Evolutionary conservation across 1,140 invertebrate species (phyloP).

Genomic region (Diorhabda carinulata): DNA sequence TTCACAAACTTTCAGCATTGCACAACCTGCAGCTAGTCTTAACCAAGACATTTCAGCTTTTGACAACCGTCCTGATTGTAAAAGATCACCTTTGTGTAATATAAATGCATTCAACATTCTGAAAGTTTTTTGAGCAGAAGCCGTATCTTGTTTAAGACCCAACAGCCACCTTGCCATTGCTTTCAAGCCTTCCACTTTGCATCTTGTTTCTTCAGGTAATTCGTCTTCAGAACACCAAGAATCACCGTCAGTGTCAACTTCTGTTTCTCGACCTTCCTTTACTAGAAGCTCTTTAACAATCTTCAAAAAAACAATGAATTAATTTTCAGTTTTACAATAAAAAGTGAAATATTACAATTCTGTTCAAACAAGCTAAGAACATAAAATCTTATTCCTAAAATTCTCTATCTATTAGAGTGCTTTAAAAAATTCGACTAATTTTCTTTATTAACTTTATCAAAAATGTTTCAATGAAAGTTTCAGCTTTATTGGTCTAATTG

Average conservation of each 20-base stretch:
- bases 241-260: slow-evolving; percentile 47
- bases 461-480: too few species aligned
- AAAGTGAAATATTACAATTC: too few species aligned
- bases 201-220: slow-evolving; percentile 85
- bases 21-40: slow-evolving; percentile 83
- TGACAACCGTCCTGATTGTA: slow-evolving; percentile 69
- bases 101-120: slow-evolving; percentile 53
- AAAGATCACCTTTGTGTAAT: slow-evolving; percentile 62
- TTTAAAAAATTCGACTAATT: too few species aligned
- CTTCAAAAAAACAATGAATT: slow-evolving; percentile 46
- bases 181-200: slow-evolving; percentile 92
- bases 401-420: too few species aligned
- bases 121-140: slow-evolving; percentile 91
- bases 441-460: too few species aligned
- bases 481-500: too few species aligned
- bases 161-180: slow-evolving; percentile 94
- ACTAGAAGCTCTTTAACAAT: slow-evolving; percentile 94
- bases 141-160: slow-evolving; percentile 81
- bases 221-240: slow-evolving; percentile 87
- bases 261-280: slow-evolving; percentile 64
- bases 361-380: too few species aligned
- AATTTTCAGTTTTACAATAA: too few species aligned
- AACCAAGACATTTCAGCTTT: slow-evolving; percentile 90
- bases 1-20: slow-evolving; percentile 95
- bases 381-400: too few species aligned